Base-by-base conservation (phyloP, 2,888 invertebrate genomes). In the Tachina grossa region DNA sequence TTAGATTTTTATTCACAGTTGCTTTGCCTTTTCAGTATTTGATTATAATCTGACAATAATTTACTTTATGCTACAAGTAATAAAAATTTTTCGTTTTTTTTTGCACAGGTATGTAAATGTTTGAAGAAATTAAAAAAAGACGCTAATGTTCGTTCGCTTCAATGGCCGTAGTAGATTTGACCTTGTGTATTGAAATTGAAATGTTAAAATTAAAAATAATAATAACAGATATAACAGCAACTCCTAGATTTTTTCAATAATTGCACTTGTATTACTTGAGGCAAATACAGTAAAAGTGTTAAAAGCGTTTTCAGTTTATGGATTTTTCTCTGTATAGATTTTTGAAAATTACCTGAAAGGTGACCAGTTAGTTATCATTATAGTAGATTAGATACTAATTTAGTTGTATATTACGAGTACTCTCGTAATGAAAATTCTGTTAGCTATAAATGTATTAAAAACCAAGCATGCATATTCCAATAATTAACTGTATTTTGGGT, bases 271-370 rank as follows among this genome's bases (percentile, higher is more conserved):
- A 53, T 31, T 51, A 76, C 69, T 53, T 51, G 45, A 61, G 61
- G 65, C 75, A 47, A 53, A 9, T 43, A 47, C 49, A 43, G 63
- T 19, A 65, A 63, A 55, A 66, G 39, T 71, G 47, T 47, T 66
- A 49, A 76, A 84, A 71, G 76, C 72, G 71, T 79, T 79, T 75
- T 16, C 69, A 75, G 69, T 84, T 79, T 51, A 75, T 79, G 47
- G 53, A 51, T 55, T 69, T 68, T 41, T 78, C 13, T 41, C 31
- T 31, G 31, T 31, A 14, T 4, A 57, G n/a, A 14, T 19, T 53
- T 13, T 47, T 63, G n/a, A n/a, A 2, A 19, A 51, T 16, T 51
- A n/a, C 53, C 22, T 39, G 5, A 14, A 13, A 13, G 75, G 59
- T 76, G 69, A 43, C 75, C 79, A 76, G n/a, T 8, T 74, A 76